Evolutionary conservation across 2,797 vertebrate genomes (phyloP), one percentile per base, ranked within the genome.

Genomic region (Adelosebastes latens): DNA sequence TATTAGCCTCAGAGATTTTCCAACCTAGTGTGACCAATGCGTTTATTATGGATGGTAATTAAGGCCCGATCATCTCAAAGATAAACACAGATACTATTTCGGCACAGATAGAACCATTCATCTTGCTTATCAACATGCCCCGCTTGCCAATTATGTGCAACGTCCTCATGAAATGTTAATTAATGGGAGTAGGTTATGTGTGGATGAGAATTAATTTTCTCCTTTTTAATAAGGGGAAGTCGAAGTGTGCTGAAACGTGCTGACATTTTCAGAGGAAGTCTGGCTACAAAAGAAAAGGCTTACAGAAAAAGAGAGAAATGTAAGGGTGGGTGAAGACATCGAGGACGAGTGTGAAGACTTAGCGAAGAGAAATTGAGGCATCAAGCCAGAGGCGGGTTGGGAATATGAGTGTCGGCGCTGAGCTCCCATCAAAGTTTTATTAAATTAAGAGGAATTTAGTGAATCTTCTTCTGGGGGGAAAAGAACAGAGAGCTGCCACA

Each of bases 361-460:
- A 32, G 32, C 2, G 53, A 53, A 59, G 56, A 58, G 34, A 73
- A 68, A 77, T 42, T 77, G 25, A 87, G 67, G 71, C 53, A 36
- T 85, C 18, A 59, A 52, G 25, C 14, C 18, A 42, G 66, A 34
- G 32, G 39, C 34, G 29, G 56, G 42, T 20, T 60, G 58, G 11
- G 64, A 77, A 68, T 67, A 42, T 6, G 1, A 36, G 34, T 61
- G 58, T 79, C 27, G 39, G 72, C 25, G 39, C 14, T 56, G 36
- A 81, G 42, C 56, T 81, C 39, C 73, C 56, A 71, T 85, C 62
- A 87, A 79, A 52, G 22, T 0, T 20, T 53, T 49, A 83, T 86
- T 83, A 71, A 84, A 86, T 87, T 83, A 88, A 32, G 56, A 63
- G 12, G 20, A 83, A 78, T 82, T 87, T 81, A 63, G 42, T 56